Evolutionary conservation across 1,140 invertebrate species (phyloP), one percentile per base, ranked within the genome.

Genomic region (Babylonia areolata): DNA sequence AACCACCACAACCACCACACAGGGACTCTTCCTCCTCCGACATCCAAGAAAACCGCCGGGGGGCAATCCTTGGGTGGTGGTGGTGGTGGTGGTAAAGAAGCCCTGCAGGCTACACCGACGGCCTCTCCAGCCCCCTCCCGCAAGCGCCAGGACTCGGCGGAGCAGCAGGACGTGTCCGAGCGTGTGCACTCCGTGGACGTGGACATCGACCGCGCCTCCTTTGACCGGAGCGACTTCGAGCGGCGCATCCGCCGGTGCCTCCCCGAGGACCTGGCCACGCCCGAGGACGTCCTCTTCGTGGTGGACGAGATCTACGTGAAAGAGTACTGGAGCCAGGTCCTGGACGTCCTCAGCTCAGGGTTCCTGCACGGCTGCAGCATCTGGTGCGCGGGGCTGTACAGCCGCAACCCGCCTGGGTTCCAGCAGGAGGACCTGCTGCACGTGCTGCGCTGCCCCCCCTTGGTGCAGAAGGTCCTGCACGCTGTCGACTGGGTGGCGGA

Each of bases 231-330:
- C 12, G 23, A 42, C 3, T 85, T 87, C 75, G 78, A 85, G 0
- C 28, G n/a, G 1, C 15, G 46, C 3, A 81, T 87, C 20, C 84
- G n/a, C 1, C 71, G 31, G 33, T 39, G 28, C 37, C 39, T 79
- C 58, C 54, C 42, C 39, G 33, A 40, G 64, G 84, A 87, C 46
- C n/a, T n/a, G n/a, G 54, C 82, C 20, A 69, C 69, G 15, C 40
- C 78, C 17, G 40, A 71, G 20, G 83, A 79, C 40, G 39, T 88
- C 11, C 40, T 88, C 85, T 88, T 88, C 71, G 46, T 88, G 2
- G 85, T 88, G 37, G 87, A 88, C 58, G 87, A 88, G 85, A 88
- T 85, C 31, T 88, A 88, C 51, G 87, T 88, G 31, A 69, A 88
- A 71, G 58, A 64, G 28, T 64, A 64, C 58, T 64, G 58, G 58